Conservation (phyloP, 2,113 vertebrate genomes). For the Burhinus bistriatus region DNA sequence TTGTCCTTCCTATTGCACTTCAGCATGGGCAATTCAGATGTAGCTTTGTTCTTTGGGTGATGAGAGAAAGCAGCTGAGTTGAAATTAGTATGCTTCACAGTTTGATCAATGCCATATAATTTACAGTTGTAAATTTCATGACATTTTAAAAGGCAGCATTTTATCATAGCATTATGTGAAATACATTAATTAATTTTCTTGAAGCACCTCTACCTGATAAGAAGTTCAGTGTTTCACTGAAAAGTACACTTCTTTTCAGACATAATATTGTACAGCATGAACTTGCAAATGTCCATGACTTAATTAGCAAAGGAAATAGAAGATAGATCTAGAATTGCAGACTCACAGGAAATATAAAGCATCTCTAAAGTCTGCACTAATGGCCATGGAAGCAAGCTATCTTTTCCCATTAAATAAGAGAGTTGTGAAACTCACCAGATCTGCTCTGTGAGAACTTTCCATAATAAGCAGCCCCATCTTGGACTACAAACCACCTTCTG, state of each 20-base stretch:
- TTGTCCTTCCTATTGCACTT: background rate
- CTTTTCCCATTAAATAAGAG: background rate
- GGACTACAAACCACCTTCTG: background rate
- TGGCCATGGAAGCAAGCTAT: background rate
- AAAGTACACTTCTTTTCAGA: background rate
- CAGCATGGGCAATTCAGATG: background rate
- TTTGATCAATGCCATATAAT: background rate
- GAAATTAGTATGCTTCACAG: background rate
- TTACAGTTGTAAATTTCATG: background rate
- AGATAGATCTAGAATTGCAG: background rate
- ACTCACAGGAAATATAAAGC: background rate
- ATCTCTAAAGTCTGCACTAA: background rate
- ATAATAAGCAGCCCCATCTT: background rate
- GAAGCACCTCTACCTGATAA: background rate
- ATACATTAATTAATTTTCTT: background rate
- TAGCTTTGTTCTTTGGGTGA: background rate
- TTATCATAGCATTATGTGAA: background rate
- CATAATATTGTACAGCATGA: background rate
- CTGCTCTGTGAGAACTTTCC: background rate
- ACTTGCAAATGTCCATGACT: background rate
- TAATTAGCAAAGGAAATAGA: slow-evolving; percentile 5
- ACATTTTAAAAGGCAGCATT: background rate
- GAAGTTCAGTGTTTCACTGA: background rate
- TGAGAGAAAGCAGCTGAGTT: background rate
- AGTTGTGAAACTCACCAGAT: background rate